phyloP scores from a whole-genome alignment of 2,888 invertebrate species.

The Mythimna vitellina region DNA sequence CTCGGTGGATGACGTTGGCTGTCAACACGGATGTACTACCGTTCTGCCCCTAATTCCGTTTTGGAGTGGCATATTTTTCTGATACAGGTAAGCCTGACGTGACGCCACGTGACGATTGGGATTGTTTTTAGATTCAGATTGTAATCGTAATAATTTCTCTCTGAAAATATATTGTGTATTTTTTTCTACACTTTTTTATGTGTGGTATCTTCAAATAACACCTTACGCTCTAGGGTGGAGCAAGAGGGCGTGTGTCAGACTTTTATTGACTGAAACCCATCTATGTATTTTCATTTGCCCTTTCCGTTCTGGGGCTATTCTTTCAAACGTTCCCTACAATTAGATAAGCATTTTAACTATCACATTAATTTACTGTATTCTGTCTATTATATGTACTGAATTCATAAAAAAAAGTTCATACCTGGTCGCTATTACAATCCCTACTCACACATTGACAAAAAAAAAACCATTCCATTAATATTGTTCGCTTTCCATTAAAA shows the following conservation, averaged over 20 bases:
- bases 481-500: constrained; percentile 4
- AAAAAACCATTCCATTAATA: constrained; percentile 14
- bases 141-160: background rate
- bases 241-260: too few relatives aligned
- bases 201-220: too few relatives aligned
- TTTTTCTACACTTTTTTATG: too few relatives aligned
- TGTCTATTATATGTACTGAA: too few relatives aligned
- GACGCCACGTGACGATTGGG: background rate
- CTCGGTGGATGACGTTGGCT: constrained; percentile 54
- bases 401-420: background rate
- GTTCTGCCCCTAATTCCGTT: constrained; percentile 10
- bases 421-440: background rate
- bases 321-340: too few relatives aligned
- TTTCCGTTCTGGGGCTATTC: too few relatives aligned
- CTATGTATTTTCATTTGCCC: too few relatives aligned
- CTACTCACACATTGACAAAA: background rate
- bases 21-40: constrained; percentile 42
- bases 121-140: constrained; percentile 1
- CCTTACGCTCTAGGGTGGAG: too few relatives aligned
- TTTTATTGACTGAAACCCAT: too few relatives aligned
- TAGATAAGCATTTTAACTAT: too few relatives aligned
- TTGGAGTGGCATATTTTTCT: constrained; percentile 15
- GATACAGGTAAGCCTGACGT: background rate
- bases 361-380: too few relatives aligned
- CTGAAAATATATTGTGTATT: background rate